Conservation (phyloP, 2,888 invertebrate species). For the Lingula anatina region DNA sequence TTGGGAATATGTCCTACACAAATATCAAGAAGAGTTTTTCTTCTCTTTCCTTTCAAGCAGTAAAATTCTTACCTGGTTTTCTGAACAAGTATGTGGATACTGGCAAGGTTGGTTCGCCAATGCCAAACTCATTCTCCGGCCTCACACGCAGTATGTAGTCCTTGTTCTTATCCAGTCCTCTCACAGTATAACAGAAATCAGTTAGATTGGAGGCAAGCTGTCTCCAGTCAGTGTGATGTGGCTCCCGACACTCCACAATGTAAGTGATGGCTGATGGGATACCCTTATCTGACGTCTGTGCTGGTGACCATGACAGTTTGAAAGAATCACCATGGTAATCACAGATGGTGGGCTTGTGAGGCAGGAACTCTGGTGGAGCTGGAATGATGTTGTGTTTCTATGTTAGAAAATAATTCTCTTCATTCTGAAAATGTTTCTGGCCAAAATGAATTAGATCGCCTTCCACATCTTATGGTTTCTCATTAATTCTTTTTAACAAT, state of each 20-base stretch:
- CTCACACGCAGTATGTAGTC: constrained; percentile 94
- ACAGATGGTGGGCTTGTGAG: not conserved
- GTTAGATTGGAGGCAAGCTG: constrained; percentile 24
- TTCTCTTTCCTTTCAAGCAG: too few relatives aligned
- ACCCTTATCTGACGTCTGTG: constrained; percentile 26
- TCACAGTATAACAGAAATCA: constrained; percentile 18
- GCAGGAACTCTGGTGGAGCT: too few relatives aligned
- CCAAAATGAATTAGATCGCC: too few relatives aligned
- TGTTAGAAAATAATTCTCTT: too few relatives aligned
- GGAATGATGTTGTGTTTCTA: too few relatives aligned
- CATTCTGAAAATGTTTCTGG: too few relatives aligned
- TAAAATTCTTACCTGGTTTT: not conserved
- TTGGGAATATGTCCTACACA: too few relatives aligned
- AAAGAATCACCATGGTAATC: constrained; percentile 26
- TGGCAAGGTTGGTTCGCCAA: constrained; percentile 64
- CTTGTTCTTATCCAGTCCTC: constrained; percentile 58
- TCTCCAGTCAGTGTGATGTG: constrained; percentile 3
- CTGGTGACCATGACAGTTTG: constrained; percentile 36
- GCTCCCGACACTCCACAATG: not conserved
- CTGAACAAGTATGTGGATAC: not conserved
- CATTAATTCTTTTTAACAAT: too few relatives aligned
- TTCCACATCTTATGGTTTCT: too few relatives aligned
- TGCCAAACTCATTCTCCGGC: constrained; percentile 93
- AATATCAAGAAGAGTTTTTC: too few relatives aligned
- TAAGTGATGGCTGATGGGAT: constrained; percentile 22